Conservation (phyloP, 2,797 vertebrate species). For the Ara ararauna region DNA sequence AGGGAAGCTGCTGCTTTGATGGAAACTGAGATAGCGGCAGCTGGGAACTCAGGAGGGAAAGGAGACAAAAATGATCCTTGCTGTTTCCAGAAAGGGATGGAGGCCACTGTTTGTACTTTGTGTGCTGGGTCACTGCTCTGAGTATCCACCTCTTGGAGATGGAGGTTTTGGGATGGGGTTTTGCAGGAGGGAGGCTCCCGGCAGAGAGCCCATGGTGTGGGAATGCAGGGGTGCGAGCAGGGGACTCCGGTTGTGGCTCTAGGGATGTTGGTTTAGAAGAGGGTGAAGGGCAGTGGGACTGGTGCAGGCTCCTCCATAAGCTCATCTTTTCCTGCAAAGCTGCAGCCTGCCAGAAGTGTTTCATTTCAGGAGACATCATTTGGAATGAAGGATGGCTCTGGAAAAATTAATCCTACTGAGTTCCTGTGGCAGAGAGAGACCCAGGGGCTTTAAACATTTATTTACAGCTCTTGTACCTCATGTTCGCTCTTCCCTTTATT, state of each 20-base stretch:
- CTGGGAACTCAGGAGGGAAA: neutral
- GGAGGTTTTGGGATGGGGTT: neutral
- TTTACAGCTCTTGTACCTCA: rapidly evolving
- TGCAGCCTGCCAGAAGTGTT: neutral
- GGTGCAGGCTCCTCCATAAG: rapidly evolving
- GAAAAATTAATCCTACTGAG: neutral
- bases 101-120: neutral
- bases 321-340: neutral
- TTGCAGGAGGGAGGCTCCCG: neutral
- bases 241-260: rapidly evolving
- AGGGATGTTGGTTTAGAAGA: neutral
- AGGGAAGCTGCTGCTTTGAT: neutral
- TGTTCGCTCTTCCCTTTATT: neutral
- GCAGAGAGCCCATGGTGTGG: rapidly evolving
- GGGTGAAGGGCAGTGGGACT: neutral
- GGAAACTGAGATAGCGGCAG: neutral
- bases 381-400: neutral
- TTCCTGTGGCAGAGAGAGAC: neutral
- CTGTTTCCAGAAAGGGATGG: neutral
- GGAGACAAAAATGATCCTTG: neutral
- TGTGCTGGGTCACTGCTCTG: neutral
- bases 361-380: neutral
- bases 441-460: neutral
- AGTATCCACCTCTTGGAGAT: neutral
- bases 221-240: rapidly evolving